phyloP scores from a whole-genome alignment of 2,888 invertebrate species.

The Diachrysia chrysitis region DNA sequence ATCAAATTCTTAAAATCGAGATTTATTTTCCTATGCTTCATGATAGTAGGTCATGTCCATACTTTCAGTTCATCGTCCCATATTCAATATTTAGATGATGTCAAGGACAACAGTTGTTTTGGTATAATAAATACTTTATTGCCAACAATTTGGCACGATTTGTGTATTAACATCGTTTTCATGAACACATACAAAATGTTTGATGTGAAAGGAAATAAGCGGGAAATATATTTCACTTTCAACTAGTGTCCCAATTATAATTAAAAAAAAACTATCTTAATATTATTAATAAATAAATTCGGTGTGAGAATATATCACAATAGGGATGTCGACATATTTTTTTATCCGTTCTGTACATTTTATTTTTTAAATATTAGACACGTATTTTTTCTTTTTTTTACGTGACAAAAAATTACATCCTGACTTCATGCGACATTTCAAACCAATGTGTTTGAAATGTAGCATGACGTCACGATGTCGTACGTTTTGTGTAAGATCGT shows the following conservation, averaged over 20 bases:
- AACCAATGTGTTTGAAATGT: no score
- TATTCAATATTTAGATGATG: constrained; percentile 23
- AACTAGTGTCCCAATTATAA: background rate
- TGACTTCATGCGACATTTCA: no score
- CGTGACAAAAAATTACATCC: no score
- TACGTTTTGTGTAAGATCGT: no score
- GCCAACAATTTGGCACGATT: constrained; percentile 23
- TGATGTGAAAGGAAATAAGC: background rate
- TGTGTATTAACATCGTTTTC: constrained; percentile 7
- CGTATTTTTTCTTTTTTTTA: no score
- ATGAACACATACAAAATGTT: constrained; percentile 8
- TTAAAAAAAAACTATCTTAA: no score
- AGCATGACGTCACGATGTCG: no score
- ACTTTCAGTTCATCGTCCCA: constrained; percentile 49
- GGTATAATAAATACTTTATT: constrained; percentile 31
- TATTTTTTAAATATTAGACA: no score
- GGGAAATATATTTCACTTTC: background rate
- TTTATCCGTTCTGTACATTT: no score
- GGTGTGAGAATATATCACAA: no score
- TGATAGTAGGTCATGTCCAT: constrained; percentile 35
- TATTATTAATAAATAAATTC: no score
- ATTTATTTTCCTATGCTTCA: background rate
- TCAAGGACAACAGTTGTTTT: constrained; percentile 41
- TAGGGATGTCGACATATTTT: no score
- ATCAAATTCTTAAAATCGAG: background rate